Evolutionary conservation across 2,113 vertebrate genomes (phyloP).

Genomic region (Pithys albifrons): DNA sequence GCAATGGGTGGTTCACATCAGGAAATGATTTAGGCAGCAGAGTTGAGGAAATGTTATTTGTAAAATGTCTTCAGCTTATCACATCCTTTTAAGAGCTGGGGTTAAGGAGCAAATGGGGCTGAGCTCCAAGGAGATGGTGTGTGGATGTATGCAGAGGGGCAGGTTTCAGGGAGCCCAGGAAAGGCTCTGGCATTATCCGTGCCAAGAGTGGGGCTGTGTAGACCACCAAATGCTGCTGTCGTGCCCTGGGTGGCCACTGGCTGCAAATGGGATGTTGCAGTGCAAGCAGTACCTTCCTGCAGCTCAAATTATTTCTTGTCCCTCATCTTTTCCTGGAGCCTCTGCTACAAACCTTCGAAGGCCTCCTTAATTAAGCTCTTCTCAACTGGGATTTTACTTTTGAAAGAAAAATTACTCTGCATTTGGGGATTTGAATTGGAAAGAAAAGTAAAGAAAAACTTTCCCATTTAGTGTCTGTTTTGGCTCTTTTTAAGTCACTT

Average conservation of each 20-base stretch:
- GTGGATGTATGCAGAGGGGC: not conserved
- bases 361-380: constrained; percentile 16
- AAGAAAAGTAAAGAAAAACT: not conserved
- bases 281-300: not conserved
- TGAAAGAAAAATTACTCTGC: not conserved
- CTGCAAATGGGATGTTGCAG: rapidly evolving
- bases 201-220: not conserved
- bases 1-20: not conserved
- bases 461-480: not conserved
- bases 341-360: not conserved
- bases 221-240: not conserved
- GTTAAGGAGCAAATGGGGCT: rapidly evolving
- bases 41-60: not conserved
- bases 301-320: not conserved
- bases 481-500: not conserved
- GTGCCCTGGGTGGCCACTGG: not conserved
- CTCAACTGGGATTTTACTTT: not conserved
- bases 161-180: not conserved
- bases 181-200: not conserved
- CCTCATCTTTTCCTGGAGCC: not conserved
- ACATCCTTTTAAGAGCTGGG: not conserved
- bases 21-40: not conserved
- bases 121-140: not conserved
- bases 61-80: not conserved
- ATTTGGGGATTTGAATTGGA: not conserved